These are phyloP conservation scores for Mythimna pallens DNA, from an alignment of 2,888 invertebrate species.

Conservation along the genomic window DNA sequence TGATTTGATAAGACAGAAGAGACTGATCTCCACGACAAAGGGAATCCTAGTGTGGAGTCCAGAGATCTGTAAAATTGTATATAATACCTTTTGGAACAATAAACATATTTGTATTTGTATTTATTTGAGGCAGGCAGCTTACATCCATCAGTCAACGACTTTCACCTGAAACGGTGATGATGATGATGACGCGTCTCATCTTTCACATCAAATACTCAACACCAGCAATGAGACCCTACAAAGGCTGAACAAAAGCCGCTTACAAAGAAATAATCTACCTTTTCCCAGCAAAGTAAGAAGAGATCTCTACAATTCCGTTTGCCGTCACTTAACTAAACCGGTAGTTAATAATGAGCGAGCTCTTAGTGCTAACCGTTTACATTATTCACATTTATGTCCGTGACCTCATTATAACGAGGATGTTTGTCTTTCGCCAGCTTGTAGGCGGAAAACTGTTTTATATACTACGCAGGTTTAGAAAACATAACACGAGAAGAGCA, in stretches of 20 bases:
- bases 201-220: neutral
- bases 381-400: slow-evolving; percentile 67
- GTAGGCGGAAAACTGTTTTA: slow-evolving; percentile 10
- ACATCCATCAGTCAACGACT: too few species aligned
- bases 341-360: slow-evolving; percentile 67
- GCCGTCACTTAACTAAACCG: slow-evolving; percentile 61
- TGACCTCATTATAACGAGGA: slow-evolving; percentile 41
- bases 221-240: neutral
- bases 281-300: slow-evolving; percentile 39
- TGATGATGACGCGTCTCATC: too few species aligned
- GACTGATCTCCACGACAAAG: too few species aligned
- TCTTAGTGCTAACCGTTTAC: slow-evolving; percentile 69
- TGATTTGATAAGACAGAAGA: too few species aligned
- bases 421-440: slow-evolving; percentile 15
- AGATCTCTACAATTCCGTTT: slow-evolving; percentile 43
- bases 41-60: too few species aligned
- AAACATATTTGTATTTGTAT: too few species aligned
- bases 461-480: neutral
- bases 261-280: slow-evolving; percentile 15
- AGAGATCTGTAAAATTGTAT: too few species aligned
- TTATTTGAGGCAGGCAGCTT: too few species aligned
- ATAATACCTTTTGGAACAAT: too few species aligned
- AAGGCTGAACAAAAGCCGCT: slow-evolving; percentile 1
- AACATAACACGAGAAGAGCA: neutral
- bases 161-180: too few species aligned